Base-by-base conservation (phyloP, 2,113 vertebrate species). In the Gavialis gangeticus region DNA sequence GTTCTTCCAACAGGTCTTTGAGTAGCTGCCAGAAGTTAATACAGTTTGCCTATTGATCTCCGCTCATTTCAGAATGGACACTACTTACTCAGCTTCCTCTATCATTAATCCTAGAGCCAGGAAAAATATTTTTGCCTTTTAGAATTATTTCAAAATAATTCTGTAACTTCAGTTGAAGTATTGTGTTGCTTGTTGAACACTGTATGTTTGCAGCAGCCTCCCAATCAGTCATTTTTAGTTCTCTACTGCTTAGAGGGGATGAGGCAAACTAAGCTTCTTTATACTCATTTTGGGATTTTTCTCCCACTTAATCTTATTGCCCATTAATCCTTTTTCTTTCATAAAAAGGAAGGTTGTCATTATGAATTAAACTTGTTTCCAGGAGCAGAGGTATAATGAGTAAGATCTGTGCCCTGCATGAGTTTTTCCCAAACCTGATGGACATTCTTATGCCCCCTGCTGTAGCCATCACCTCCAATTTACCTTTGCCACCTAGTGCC, bases 1-100 rank as follows among this genome's bases (percentile, higher is more conserved):
- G 10, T 55, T 88, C 79, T 88, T 90, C 54, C 75, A 46, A 37
- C 89, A 30, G 91, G 89, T 75, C 75, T 86, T 75, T 34, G 46
- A 91, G 82, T 81, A 91, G 58, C 77, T 88, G 85, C 75, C 62
- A 91, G 66, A 77, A 93, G 58, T 79, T 94, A 88, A 94, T 75
- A 62, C 77, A 79, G 90, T 95, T 58, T 91, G 77, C 62, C 64
- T 89, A 34, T 58, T 25, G 2, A 79, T 89, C 83, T 88, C 80
- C 87, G 37, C 64, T 86, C 91, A 13, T 73, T 85, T 79, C 82
- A 57, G 91, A 88, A 92, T 62, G 63, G 89, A 58, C 24, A 91
- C 91, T 34, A 82, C 87, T 59, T 77, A 91, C 60, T 60, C 85
- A 69, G 55, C 64, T 79, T 89, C 75, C 82, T 86, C 77, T 19